Percentiles rank a stretch among this genome's conserved stretches.
Conservation (phyloP, 1,140 invertebrate genomes). For the Drosophila bocqueti region DNA sequence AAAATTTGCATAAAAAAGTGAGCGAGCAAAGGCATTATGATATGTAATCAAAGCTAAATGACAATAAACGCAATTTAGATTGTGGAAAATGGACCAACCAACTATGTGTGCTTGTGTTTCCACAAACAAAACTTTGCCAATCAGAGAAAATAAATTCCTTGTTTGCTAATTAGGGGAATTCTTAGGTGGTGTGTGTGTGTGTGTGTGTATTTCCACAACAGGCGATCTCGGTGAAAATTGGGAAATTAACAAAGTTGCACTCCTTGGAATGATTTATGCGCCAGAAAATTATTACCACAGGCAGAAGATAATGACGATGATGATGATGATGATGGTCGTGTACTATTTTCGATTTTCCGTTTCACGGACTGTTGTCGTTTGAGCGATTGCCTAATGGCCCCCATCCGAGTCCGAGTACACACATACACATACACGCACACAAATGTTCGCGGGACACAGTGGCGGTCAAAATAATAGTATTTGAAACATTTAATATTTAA, state of each 20-base stretch:
- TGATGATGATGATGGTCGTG: slow-evolving; percentile 30
- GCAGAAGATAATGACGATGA: slow-evolving; percentile 6
- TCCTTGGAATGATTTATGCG: slow-evolving; percentile 49
- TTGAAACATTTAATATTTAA: not conserved
- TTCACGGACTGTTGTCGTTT: slow-evolving; percentile 58
- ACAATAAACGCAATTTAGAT: slow-evolving; percentile 38
- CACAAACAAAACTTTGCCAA: slow-evolving; percentile 29
- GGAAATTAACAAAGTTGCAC: slow-evolving; percentile 32
- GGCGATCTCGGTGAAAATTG: slow-evolving; percentile 31
- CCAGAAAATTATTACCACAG: slow-evolving; percentile 41
- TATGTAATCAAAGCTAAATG: slow-evolving; percentile 57
- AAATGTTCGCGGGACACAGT: slow-evolving; percentile 10
- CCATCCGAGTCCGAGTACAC: slow-evolving; percentile 12
- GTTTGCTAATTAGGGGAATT: slow-evolving; percentile 12
- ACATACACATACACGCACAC: slow-evolving; percentile 3
- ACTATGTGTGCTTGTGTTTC: slow-evolving; percentile 15
- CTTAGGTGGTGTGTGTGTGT: not conserved
- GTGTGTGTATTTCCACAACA: slow-evolving; percentile 10
- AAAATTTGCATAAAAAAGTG: slow-evolving; percentile 62
- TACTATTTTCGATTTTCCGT: slow-evolving; percentile 55
- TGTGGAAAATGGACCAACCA: slow-evolving; percentile 14
- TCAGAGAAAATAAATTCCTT: slow-evolving; percentile 18
- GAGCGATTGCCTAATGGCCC: slow-evolving; percentile 52
- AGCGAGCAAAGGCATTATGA: slow-evolving; percentile 32
- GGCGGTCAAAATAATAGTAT: slow-evolving; percentile 8